Conservation (phyloP, 1,140 invertebrate species). For the Drosophila quadrilineata region DNA sequence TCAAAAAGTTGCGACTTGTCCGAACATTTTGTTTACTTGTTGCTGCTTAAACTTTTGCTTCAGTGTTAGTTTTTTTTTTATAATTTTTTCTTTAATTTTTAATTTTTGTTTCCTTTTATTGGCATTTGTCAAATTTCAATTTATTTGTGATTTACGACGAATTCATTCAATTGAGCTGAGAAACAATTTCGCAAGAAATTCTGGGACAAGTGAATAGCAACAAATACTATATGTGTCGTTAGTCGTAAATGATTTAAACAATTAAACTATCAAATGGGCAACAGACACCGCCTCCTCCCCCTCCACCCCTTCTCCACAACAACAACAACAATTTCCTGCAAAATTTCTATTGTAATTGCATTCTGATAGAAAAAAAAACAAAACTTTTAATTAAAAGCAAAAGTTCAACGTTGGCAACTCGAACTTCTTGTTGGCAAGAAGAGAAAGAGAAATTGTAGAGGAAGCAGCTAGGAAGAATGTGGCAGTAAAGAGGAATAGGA, state of each 20-base stretch:
- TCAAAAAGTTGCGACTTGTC: slow-evolving; percentile 14
- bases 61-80: too few relatives aligned
- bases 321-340: too few relatives aligned
- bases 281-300: slow-evolving; percentile 5
- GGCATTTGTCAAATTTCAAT: slow-evolving; percentile 24
- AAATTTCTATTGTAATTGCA: slow-evolving; percentile 33
- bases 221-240: too few relatives aligned
- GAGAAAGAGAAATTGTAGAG: slow-evolving; percentile 3
- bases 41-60: slow-evolving; percentile 11
- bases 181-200: slow-evolving; percentile 18
- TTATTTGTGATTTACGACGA: slow-evolving; percentile 54
- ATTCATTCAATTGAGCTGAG: slow-evolving; percentile 36
- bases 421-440: slow-evolving; percentile 15
- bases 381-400: slow-evolving; percentile 65
- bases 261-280: slow-evolving; percentile 28
- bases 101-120: slow-evolving; percentile 24
- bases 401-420: slow-evolving; percentile 12
- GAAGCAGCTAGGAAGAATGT: too few relatives aligned
- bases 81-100: too few relatives aligned
- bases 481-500: too few relatives aligned
- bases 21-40: slow-evolving; percentile 26
- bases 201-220: too few relatives aligned
- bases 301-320: too few relatives aligned
- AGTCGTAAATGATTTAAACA: not conserved
- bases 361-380: not conserved